Evolutionary conservation across 2,797 vertebrate genomes (phyloP).

Genomic region (Poecilia wingei): DNA sequence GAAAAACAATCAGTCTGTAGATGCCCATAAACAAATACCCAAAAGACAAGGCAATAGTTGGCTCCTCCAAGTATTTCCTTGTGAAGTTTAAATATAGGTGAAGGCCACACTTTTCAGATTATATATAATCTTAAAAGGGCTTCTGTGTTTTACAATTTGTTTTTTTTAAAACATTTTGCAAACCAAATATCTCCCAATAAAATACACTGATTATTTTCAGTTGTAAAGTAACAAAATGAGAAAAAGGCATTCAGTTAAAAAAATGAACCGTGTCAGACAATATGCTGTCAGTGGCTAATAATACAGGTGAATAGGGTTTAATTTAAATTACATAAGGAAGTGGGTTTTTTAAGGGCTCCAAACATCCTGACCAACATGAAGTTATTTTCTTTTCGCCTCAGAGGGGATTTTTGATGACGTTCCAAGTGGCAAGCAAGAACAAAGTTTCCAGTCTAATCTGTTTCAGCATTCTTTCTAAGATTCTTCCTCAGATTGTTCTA

Average conservation of each 20-base stretch:
- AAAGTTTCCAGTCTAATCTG: constrained; percentile 1
- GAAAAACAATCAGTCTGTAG: no score
- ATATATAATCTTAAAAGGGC: background rate
- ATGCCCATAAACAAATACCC: background rate
- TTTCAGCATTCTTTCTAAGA: constrained; percentile 33
- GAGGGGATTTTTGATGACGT: constrained; percentile 39
- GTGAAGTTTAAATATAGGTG: background rate
- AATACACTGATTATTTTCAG: background rate
- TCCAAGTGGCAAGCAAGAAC: background rate
- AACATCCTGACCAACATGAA: constrained; percentile 17
- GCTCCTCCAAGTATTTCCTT: background rate
- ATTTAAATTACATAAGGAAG: background rate
- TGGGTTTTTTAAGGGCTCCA: constrained; percentile 27
- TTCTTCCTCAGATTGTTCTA: constrained; percentile 43
- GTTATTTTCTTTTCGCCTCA: constrained; percentile 35
- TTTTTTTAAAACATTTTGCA: background rate
- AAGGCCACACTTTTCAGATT: background rate
- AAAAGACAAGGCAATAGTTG: background rate
- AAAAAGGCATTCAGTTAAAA: background rate
- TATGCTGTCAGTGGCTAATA: background rate
- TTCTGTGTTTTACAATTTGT: background rate
- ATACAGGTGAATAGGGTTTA: background rate
- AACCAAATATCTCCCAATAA: background rate
- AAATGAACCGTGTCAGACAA: background rate
- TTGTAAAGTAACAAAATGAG: background rate